Percentiles rank a stretch among this genome's conserved stretches.
Evolutionary conservation across 1,140 invertebrate species (phyloP).

Genomic region (Aphaenogaster rudis): DNA sequence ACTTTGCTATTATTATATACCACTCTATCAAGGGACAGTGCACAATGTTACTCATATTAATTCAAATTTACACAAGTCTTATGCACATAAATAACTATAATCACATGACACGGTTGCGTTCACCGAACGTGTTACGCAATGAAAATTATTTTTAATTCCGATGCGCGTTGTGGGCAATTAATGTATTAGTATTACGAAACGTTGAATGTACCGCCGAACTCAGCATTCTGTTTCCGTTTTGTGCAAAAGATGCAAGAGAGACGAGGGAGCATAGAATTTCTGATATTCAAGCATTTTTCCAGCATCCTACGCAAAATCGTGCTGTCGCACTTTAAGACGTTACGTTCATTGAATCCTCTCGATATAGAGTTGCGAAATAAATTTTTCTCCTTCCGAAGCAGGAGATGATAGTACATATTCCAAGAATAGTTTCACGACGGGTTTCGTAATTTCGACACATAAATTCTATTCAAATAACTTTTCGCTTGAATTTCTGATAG

Average conservation of each 20-base stretch:
- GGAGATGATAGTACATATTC: slow-evolving; percentile 13
- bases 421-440: slow-evolving; percentile 27
- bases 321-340: slow-evolving; percentile 41
- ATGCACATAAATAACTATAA: neutral
- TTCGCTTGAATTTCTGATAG: neutral
- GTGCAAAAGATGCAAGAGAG: neutral
- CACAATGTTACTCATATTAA: slow-evolving; percentile 6
- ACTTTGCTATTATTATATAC: slow-evolving; percentile 34
- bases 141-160: slow-evolving; percentile 30
- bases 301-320: slow-evolving; percentile 9
- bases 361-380: slow-evolving; percentile 43
- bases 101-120: slow-evolving; percentile 8
- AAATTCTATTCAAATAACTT: slow-evolving; percentile 36
- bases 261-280: slow-evolving; percentile 8
- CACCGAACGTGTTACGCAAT: neutral
- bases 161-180: neutral
- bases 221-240: slow-evolving; percentile 15
- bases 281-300: slow-evolving; percentile 58
- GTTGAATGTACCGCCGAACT: slow-evolving; percentile 15
- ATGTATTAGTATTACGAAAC: neutral
- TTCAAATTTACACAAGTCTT: slow-evolving; percentile 44
- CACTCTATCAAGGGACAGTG: slow-evolving; percentile 37
- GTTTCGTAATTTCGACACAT: slow-evolving; percentile 31
- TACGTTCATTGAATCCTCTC: slow-evolving; percentile 40
- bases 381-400: slow-evolving; percentile 25